Base-by-base conservation (phyloP, 2,113 vertebrate species). In the Peromyscus polionotus region DNA sequence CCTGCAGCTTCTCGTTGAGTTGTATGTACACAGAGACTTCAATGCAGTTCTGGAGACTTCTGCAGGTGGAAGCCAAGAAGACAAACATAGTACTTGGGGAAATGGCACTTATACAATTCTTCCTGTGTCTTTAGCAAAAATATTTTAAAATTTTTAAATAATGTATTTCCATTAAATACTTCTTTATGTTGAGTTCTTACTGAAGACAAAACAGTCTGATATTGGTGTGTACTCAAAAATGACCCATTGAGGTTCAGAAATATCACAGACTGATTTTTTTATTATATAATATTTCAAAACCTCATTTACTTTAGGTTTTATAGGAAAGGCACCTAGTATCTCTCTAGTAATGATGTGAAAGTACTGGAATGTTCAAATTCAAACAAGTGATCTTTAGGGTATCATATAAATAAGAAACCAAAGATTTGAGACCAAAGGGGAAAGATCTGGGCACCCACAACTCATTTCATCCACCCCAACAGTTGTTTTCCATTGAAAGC, bases 111-210 rank as follows among this genome's bases (percentile, higher is more conserved):
- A 1, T 28, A 14, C 5, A 83, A 61, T n/a, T 63, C 4, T n/a
- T 81, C 90, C 42, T 87, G n/a, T 67, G 73, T 28, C n/a, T 95
- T 87, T n/a, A 39, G 63, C 65, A 85, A 17, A 75, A 95, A 67
- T 39, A 88, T 22, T n/a, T 95, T 65, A 65, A 19, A 20, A 24
- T 7, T 19, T n/a, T 45, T 65, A 19, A 65, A 10, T 26, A 39
- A 42, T 26, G 7, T 14, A 16, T 28, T 63, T 22, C 3, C 22
- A 88, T 67, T 88, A 65, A 79, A 63, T 54, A 73, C 45, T 92
- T 42, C 4, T 16, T 79, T 51, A 67, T 16, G 22, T 9, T 57
- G 7, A n/a, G 4, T 75, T 88, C 5, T 90, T 80, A 4, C 28
- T 68, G 33, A 28, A 73, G 3, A 70, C 1, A 68, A 10, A 88